Percentiles rank a stretch among this genome's conserved stretches.
Evolutionary conservation across 2,113 vertebrate species (phyloP).

Genomic region (Lichenostomus cassidix): DNA sequence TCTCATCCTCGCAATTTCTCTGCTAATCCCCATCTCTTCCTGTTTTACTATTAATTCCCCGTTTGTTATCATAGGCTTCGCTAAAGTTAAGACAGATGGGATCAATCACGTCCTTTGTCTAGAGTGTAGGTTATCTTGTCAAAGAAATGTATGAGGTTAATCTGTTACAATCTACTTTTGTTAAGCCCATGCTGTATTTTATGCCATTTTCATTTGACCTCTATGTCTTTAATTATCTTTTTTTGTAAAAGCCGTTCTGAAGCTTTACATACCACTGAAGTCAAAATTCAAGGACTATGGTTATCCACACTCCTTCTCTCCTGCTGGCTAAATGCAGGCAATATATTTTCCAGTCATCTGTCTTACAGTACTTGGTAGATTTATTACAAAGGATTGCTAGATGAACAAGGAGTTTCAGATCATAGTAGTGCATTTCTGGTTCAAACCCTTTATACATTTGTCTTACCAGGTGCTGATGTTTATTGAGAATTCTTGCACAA

Average conservation of each 20-base stretch:
- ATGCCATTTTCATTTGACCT: slow-evolving; percentile 34
- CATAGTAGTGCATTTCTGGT: background rate
- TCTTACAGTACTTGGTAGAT: background rate
- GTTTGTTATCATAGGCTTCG: background rate
- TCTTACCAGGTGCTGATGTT: background rate
- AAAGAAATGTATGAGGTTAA: slow-evolving; percentile 47
- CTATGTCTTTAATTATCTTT: slow-evolving; percentile 24
- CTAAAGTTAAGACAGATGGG: slow-evolving; percentile 20
- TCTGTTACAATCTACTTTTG: slow-evolving; percentile 42
- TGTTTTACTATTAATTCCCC: slow-evolving; percentile 12
- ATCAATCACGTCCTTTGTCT: slow-evolving; percentile 47
- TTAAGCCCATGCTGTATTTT: slow-evolving; percentile 26
- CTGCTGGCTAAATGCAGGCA: background rate
- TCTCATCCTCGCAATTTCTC: background rate
- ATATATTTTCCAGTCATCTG: background rate
- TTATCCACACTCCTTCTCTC: background rate
- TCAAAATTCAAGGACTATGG: slow-evolving; percentile 3
- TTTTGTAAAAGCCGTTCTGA: background rate
- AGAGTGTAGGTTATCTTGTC: slow-evolving; percentile 41
- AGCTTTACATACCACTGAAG: background rate
- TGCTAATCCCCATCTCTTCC: slow-evolving; percentile 15
- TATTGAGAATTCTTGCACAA: background rate
- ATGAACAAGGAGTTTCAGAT: background rate
- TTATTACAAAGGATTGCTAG: background rate
- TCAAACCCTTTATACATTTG: background rate